Evolutionary conservation across 2,888 invertebrate species (phyloP).

Genomic region (Athalia rosae): DNA sequence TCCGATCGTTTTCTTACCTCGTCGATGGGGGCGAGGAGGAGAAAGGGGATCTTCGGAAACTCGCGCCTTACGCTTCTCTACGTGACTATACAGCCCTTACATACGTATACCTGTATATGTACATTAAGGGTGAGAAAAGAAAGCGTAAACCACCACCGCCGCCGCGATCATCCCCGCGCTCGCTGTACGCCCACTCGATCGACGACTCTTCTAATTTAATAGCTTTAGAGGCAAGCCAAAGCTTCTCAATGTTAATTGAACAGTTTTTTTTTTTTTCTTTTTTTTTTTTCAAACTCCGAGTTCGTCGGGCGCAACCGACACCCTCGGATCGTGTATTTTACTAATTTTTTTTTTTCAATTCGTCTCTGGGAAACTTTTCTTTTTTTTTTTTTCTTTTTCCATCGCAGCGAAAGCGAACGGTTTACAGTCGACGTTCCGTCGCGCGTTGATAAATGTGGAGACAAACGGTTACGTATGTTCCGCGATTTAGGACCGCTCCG

Average conservation of each 20-base stretch:
- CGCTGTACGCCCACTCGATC: not conserved
- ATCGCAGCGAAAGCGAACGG: not conserved
- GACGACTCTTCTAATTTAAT: constrained; percentile 17
- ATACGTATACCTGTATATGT: not conserved
- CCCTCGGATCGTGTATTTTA: not conserved
- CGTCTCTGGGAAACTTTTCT: too few species aligned
- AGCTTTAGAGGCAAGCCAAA: not conserved
- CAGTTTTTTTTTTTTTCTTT: not conserved
- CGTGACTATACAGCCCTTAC: not conserved
- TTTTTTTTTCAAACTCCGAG: not conserved
- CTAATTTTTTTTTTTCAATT: not conserved
- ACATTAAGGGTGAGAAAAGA: constrained; percentile 5
- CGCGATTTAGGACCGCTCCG: constrained; percentile 36
- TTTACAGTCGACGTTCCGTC: not conserved
- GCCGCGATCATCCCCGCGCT: too few species aligned
- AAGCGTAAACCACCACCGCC: not conserved
- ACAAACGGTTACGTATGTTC: not conserved
- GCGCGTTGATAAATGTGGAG: not conserved
- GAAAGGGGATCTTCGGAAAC: too few species aligned
- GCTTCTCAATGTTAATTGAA: constrained; percentile 13
- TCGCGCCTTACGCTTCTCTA: too few species aligned
- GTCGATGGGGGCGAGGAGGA: not conserved
- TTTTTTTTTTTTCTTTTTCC: too few species aligned
- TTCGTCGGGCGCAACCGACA: not conserved
- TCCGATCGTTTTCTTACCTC: not conserved